phyloP scores from a whole-genome alignment of 2,888 invertebrate species.

The Amphipoea oculea region DNA sequence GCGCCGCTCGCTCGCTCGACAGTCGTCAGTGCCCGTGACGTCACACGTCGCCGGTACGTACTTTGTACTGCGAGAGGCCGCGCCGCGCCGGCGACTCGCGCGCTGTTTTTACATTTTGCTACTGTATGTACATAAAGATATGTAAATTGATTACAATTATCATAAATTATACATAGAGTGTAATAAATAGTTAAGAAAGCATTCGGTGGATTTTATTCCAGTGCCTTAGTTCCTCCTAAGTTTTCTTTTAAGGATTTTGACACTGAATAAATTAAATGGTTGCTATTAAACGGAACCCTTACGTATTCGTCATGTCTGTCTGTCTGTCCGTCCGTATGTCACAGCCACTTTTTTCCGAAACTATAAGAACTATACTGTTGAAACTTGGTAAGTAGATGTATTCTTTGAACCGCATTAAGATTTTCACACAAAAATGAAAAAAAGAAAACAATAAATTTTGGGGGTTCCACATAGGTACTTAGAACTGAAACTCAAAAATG shows the following conservation, averaged over 20 bases:
- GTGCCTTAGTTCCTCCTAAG: not conserved
- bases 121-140: constrained; percentile 88
- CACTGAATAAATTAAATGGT: not conserved
- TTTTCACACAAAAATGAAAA: too few relatives aligned
- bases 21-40: not conserved
- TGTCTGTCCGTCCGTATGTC: too few relatives aligned
- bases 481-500: too few relatives aligned
- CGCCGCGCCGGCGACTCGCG: constrained; percentile 48
- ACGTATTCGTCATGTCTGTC: too few relatives aligned
- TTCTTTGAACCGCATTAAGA: too few relatives aligned
- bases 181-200: constrained; percentile 89
- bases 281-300: too few relatives aligned
- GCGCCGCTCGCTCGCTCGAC: constrained; percentile 42
- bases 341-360: too few relatives aligned
- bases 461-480: too few relatives aligned
- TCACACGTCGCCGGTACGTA: not conserved
- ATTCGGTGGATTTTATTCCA: constrained; percentile 67
- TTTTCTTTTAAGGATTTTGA: not conserved
- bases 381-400: too few relatives aligned
- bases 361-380: too few relatives aligned
- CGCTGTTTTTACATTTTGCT: constrained; percentile 86
- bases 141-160: constrained; percentile 87
- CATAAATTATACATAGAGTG: constrained; percentile 88
- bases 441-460: too few relatives aligned
- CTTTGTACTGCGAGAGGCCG: not conserved